These are phyloP conservation scores for Chamaetylas fuelleborni DNA, from an alignment of 2,113 vertebrate species.

Conservation along the genomic window DNA sequence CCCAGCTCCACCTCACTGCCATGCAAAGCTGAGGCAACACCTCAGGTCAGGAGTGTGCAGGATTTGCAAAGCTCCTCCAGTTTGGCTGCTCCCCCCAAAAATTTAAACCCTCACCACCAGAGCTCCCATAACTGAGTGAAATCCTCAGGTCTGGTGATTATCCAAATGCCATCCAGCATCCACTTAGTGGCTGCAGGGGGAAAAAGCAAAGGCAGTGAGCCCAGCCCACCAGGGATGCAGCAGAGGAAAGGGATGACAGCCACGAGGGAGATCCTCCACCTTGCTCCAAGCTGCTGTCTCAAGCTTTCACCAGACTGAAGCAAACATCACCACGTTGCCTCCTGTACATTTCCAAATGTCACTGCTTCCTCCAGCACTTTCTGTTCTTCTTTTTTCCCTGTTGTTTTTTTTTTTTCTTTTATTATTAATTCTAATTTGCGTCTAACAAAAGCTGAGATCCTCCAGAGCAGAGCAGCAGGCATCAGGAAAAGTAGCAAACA, in stretches of 20 bases:
- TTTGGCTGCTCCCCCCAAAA: background rate
- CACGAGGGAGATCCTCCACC: background rate
- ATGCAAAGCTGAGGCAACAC: background rate
- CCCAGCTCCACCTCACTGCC: background rate
- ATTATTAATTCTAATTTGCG: background rate
- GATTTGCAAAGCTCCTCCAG: background rate
- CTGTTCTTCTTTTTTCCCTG: accelerated
- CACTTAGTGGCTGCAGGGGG: background rate
- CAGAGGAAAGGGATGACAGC: background rate
- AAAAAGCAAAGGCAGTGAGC: background rate
- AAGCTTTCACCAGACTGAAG: background rate
- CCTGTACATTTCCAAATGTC: background rate
- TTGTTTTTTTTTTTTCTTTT: too few relatives aligned
- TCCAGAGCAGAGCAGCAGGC: background rate
- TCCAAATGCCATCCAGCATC: background rate
- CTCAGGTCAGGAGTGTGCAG: accelerated
- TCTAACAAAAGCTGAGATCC: background rate
- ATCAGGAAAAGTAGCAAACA: background rate
- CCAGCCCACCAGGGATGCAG: background rate
- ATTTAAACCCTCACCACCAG: background rate
- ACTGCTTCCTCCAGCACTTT: background rate
- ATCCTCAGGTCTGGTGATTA: background rate
- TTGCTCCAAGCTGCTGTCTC: background rate
- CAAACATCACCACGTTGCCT: background rate
- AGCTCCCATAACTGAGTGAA: background rate